Percentiles rank a stretch among this genome's conserved stretches.
Evolutionary conservation across 2,113 vertebrate species (phyloP).

Genomic region (Pogonocichla stellata): DNA sequence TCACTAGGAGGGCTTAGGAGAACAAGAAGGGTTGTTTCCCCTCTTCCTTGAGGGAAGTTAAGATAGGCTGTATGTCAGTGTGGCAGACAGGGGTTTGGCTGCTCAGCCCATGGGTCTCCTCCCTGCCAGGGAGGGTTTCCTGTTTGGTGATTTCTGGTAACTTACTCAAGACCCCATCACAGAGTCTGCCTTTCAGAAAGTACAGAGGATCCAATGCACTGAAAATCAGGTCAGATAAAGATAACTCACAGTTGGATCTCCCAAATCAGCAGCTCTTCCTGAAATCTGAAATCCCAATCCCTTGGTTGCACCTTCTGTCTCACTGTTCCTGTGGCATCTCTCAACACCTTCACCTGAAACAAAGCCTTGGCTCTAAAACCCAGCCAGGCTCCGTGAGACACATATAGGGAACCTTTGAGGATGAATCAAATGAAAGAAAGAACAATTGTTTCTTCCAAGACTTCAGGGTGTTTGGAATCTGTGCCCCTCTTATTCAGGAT

Average conservation of each 20-base stretch:
- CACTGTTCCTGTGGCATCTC: not conserved
- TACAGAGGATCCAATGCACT: not conserved
- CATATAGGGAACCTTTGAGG: not conserved
- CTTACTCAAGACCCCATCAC: not conserved
- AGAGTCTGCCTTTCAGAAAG: not conserved
- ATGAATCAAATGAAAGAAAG: slow-evolving; percentile 39
- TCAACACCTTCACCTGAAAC: not conserved
- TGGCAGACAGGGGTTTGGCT: not conserved
- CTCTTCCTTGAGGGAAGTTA: not conserved
- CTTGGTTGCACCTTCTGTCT: not conserved
- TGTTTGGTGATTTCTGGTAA: not conserved
- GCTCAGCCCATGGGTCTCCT: not conserved
- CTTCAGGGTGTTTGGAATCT: not conserved
- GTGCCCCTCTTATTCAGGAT: not conserved
- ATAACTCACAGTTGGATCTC: not conserved
- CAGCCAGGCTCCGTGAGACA: not conserved
- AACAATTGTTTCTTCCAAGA: slow-evolving; percentile 11
- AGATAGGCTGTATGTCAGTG: not conserved
- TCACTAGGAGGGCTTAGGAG: slow-evolving; percentile 29
- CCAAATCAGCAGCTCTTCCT: not conserved
- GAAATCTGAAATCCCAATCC: not conserved
- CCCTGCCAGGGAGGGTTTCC: not conserved
- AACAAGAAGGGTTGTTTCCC: not conserved
- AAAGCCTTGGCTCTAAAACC: slow-evolving; percentile 10
- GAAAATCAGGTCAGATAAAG: not conserved